These are phyloP conservation scores for Beris morrisii DNA, from an alignment of 2,888 invertebrate species.

Conservation along the genomic window DNA sequence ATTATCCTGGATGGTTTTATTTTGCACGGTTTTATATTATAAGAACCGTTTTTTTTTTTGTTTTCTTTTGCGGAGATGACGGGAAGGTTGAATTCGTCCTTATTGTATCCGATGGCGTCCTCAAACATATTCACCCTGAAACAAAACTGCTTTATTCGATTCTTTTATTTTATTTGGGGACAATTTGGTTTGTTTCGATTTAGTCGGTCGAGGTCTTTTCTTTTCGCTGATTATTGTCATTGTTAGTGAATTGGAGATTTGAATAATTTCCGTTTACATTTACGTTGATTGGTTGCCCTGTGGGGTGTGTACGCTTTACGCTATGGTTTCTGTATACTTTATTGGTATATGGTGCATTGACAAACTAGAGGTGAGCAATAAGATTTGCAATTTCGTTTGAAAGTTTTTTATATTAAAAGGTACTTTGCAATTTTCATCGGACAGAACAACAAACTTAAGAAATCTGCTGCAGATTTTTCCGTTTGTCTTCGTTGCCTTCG, in stretches of 20 bases:
- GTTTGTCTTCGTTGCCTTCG: no score
- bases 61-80: neutral
- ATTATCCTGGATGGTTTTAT: slow-evolving; percentile 37
- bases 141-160: slow-evolving; percentile 28
- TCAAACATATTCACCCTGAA: slow-evolving; percentile 18
- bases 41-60: slow-evolving; percentile 14
- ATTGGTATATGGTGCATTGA: no score
- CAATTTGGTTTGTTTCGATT: slow-evolving; percentile 37
- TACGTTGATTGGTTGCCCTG: slow-evolving; percentile 35
- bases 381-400: no score
- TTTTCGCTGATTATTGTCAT: slow-evolving; percentile 23
- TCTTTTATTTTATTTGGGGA: slow-evolving; percentile 34
- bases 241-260: slow-evolving; percentile 32
- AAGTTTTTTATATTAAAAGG: no score
- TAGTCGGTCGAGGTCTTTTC: slow-evolving; percentile 22
- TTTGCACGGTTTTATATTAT: slow-evolving; percentile 38
- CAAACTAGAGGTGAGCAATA: no score
- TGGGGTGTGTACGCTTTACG: slow-evolving; percentile 21
- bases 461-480: no score
- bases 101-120: slow-evolving; percentile 4
- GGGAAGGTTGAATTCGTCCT: neutral
- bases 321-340: neutral
- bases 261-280: slow-evolving; percentile 36
- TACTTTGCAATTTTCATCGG: no score
- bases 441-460: no score